Evolutionary conservation across 2,113 vertebrate species (phyloP).

Genomic region (Bostrychus sinensis): DNA sequence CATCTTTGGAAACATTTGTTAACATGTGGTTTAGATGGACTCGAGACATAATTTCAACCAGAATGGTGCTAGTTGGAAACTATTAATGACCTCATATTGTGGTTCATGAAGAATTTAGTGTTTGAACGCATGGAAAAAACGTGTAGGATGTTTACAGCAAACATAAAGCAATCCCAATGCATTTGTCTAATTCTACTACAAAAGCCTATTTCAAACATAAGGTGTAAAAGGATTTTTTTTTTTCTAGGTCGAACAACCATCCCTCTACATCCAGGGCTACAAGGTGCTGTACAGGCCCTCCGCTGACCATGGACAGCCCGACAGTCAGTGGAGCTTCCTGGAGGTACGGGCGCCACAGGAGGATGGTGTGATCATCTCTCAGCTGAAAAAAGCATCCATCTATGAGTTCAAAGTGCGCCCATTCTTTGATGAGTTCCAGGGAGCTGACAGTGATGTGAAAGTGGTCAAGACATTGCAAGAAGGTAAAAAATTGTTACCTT

Average conservation of each 20-base stretch:
- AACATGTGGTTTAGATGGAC: constrained; percentile 48
- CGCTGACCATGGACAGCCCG: constrained; percentile 75
- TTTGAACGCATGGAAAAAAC: constrained; percentile 8
- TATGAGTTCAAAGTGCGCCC: constrained; percentile 95
- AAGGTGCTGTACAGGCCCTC: constrained; percentile 87
- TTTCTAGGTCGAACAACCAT: constrained; percentile 89
- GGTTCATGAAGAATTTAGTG: constrained; percentile 38
- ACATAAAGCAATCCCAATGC: neutral
- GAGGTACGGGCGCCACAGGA: constrained; percentile 86
- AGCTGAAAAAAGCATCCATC: constrained; percentile 88
- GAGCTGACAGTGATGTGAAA: constrained; percentile 93
- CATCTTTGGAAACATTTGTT: constrained; percentile 40
- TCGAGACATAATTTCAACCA: constrained; percentile 40
- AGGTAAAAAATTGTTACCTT: constrained; percentile 71
- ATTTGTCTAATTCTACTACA: neutral
- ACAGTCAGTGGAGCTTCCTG: constrained; percentile 88
- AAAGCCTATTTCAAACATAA: neutral
- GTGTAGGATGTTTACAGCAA: constrained; percentile 16
- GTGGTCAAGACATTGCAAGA: constrained; percentile 92
- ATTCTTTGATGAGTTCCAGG: constrained; percentile 97
- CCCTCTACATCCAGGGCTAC: constrained; percentile 92
- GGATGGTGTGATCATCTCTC: constrained; percentile 85
- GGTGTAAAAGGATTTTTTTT: neutral
- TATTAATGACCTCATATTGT: constrained; percentile 65
- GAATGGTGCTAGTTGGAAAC: constrained; percentile 51